Evolutionary conservation across 2,888 invertebrate species (phyloP).

Genomic region (Saturnia japonica): DNA sequence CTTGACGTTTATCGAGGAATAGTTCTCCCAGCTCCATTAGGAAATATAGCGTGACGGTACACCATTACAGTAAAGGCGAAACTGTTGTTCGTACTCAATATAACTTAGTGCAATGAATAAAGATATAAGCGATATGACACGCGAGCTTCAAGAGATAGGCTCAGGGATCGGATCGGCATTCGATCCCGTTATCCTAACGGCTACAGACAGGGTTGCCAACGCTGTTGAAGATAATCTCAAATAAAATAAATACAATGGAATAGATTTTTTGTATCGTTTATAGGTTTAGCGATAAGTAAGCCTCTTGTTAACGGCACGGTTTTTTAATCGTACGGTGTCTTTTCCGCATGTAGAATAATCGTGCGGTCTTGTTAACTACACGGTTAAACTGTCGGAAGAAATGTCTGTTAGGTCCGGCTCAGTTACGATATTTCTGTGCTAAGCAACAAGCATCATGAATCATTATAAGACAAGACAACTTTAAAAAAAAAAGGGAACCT

Average conservation of each 20-base stretch:
- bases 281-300: no score
- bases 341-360: no score
- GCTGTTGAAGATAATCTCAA: conserved; percentile 14
- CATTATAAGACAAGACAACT: no score
- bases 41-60: not conserved
- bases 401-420: no score
- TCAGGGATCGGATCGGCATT: conserved; percentile 28
- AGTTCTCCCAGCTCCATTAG: not conserved
- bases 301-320: no score
- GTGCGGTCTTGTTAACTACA: no score
- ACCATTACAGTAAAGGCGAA: not conserved
- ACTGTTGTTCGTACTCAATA: not conserved
- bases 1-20: not conserved
- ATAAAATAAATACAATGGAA: not conserved
- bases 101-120: not conserved
- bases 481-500: no score
- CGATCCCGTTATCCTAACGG: conserved; percentile 35
- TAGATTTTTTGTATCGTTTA: no score
- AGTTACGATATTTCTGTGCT: no score
- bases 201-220: conserved; percentile 21
- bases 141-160: conserved; percentile 12
- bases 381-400: no score
- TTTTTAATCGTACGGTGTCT: no score
- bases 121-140: conserved; percentile 1
- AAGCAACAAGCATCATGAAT: no score